A percentile compares a stretch with the other conserved stretches of the same genome.
phyloP scores from a whole-genome alignment of 2,888 invertebrate species.

The Bellardia pandia region DNA sequence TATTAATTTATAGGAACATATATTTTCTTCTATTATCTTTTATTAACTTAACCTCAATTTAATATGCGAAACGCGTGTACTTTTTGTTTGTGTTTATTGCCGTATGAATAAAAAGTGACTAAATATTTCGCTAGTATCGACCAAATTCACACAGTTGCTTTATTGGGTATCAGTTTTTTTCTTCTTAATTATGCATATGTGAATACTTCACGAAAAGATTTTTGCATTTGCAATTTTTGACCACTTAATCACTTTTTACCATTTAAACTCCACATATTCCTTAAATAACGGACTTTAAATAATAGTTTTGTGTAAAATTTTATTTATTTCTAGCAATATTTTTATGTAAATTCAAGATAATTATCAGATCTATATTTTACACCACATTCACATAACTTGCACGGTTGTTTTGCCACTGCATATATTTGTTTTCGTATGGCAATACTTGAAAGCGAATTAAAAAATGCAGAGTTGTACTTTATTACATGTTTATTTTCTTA shows the following conservation, averaged over 20 bases:
- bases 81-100: constrained; percentile 56
- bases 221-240: constrained; percentile 30
- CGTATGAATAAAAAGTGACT: constrained; percentile 68
- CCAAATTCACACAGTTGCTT: constrained; percentile 60
- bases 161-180: constrained; percentile 22
- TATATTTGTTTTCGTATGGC: constrained; percentile 13
- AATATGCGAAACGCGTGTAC: constrained; percentile 67
- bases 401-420: constrained; percentile 67
- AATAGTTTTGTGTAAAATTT: constrained; percentile 28
- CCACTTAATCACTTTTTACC: constrained; percentile 23
- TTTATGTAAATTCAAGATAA: constrained; percentile 35
- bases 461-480: constrained; percentile 45
- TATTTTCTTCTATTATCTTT: constrained; percentile 72
- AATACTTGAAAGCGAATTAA: constrained; percentile 53
- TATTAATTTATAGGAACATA: constrained; percentile 12
- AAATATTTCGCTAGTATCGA: constrained; percentile 56
- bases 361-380: constrained; percentile 39
- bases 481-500: too few relatives aligned
- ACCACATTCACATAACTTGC: constrained; percentile 68
- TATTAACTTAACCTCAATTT: constrained; percentile 73
- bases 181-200: constrained; percentile 51
- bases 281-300: not conserved
- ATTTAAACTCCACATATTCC: constrained; percentile 29
- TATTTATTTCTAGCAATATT: constrained; percentile 28
- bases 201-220: constrained; percentile 28